Evolutionary conservation across 2,888 invertebrate genomes (phyloP), one percentile per base, ranked within the genome.

Genomic region (Orthonevra nobilis): DNA sequence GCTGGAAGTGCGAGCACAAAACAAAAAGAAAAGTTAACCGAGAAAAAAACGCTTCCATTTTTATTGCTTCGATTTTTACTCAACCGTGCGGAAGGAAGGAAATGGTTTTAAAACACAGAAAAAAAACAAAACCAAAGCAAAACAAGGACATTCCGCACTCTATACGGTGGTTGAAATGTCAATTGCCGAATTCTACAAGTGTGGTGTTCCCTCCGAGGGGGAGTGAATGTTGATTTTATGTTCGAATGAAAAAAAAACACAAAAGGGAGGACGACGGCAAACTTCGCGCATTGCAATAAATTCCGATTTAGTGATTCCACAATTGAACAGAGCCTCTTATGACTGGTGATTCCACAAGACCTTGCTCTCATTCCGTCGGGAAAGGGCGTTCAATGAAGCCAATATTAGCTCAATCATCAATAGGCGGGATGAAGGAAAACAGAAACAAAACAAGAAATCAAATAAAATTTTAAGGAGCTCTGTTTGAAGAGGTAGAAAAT

Each of bases 21-120:
- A 63, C n/a, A n/a, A n/a, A n/a, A n/a, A n/a, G n/a, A n/a, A n/a
- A n/a, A n/a, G n/a, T n/a, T n/a, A 60, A 34, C 42, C 19, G 26
- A 69, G n/a, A n/a, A n/a, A n/a, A n/a, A 69, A 61, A 54, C 61
- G 26, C 36, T 70, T 64, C 46, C 36, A 42, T 70, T 70, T 60
- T 69, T 61, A 44, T 61, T 42, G 42, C 42, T 61, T 61, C 52
- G 52, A 61, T 61, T 70, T 61, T 50, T 52, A 30, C 28, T 52
- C 44, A 52, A 70, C 52, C 15, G 61, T 17, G 52, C 36, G 52
- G 61, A 61, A 52, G n/a, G n/a, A 23, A 3, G 61, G 28, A 36
- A 70, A 61, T 12, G 23, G 19, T 32, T 52, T 20, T 14, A 12
- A 10, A 14, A 20, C 2, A 19, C 5, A 44, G 12, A 26, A 46